Base-by-base conservation (phyloP, 1,140 invertebrate species). In the Diplogasteroides magnus region DNA sequence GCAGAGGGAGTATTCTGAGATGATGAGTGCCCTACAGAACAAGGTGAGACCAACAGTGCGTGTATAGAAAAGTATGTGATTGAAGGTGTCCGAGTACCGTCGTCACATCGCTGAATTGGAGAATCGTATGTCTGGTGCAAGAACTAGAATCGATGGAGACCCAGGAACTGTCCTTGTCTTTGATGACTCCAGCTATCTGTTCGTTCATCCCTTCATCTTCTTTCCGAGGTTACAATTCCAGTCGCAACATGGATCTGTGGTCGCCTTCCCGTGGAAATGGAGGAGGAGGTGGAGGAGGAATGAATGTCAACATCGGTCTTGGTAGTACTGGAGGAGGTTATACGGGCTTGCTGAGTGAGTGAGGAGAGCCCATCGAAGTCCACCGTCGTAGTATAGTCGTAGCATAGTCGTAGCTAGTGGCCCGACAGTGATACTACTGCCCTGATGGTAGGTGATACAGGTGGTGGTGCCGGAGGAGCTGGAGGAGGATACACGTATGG, bases 41-140 rank as follows among this genome's bases (percentile, higher is more conserved):
- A 83, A 82, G 77, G 76, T 77, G 37, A 48, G 6, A 48, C 37
- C 19, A 48, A 11, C 37, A 11, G 37, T 11, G 6, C 37, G 15
- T 27, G 0, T 31, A 29, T 3, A 64, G 2, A 48, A 48, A n/a
- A n/a, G n/a, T n/a, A n/a, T n/a, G n/a, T n/a, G n/a, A n/a, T 68
- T 72, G 28, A 26, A 79, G 78, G 67, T 80, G 6, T 72, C 75
- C 32, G 80, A 82, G 65, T 82, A 82, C 63, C 79, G 80, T 15
- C 74, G 76, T 58, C 81, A 82, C 59, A 82, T 82, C 64, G 68
- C 76, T 27, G 78, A 82, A 25, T 62, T 82, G n/a, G 78, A 82
- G 65, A 72, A 69, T 31, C 74, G 78, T 60, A 64, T 80, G 64
- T 26, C 61, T 61, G 74, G 68, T 37, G 57, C 60, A 13, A 6